Evolutionary conservation across 2,797 vertebrate genomes (phyloP), one percentile per base, ranked within the genome.

Genomic region (Acridotheres tristis): DNA sequence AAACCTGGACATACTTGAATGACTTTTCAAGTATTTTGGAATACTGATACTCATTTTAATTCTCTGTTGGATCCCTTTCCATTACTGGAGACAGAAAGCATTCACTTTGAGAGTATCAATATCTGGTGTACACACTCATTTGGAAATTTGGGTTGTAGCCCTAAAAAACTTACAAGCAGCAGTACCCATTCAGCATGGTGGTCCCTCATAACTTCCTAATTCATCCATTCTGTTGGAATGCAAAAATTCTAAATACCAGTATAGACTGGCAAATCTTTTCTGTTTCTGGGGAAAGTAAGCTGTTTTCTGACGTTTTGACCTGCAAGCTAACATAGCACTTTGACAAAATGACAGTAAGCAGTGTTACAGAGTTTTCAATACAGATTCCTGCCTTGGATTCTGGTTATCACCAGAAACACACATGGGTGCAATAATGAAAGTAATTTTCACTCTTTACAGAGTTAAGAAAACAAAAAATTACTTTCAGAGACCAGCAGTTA

Each of bases 1-100:
- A 53, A 59, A 15, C 1, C n/a, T 55, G 5, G 13, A 48, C 0
- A 0, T 38, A 45, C 57, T 23, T 43, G 47, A 75, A 82, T 25
- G 18, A 75, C 23, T 57, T 76, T 65, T 27, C 43, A 79, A 73
- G 38, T 73, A 62, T 54, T 79, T 13, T 68, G 23, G 20, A 81
- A 63, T 48, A 57, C 16, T 40, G 48, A 80, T 88, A 71, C 9
- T 5, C 9, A 47, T 36, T 66, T 32, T 29, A 77, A 66, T 68
- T 73, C 36, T 86, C 42, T 65, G 38, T 57, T 43, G 34, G 23
- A 75, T 34, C 16, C 10, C 26, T 57, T 93, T 84, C 47, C 38
- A 25, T 25, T n/a, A 65, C 32, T 6, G 30, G 82, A 79, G 54
- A 66, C 45, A 69, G 55, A 77, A 88, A 58, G 16, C 19, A 62